Evolutionary conservation across 2,113 vertebrate genomes (phyloP).

Genomic region (Sisor rabdophorus): DNA sequence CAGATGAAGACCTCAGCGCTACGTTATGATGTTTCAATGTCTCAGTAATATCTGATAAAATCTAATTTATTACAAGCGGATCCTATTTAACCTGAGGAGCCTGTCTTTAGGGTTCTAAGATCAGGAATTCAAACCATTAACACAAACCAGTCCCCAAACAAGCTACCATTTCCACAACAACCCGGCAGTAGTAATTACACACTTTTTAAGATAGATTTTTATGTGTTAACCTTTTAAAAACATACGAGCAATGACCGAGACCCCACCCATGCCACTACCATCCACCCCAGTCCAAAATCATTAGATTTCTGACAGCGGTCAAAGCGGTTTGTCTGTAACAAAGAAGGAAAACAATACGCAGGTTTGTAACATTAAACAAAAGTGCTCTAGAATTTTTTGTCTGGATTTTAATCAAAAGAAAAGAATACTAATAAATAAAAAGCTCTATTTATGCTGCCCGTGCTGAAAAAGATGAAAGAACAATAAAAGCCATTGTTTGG

Average conservation of each 20-base stretch:
- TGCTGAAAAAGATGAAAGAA: slow-evolving; percentile 40
- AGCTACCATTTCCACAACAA: too few species aligned
- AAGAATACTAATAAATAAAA: slow-evolving; percentile 55
- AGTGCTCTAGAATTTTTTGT: slow-evolving; percentile 52
- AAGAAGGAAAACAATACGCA: background rate
- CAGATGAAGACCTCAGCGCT: background rate
- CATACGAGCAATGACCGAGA: background rate
- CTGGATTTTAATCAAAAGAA: slow-evolving; percentile 22
- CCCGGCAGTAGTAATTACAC: background rate
- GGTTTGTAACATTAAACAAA: slow-evolving; percentile 34
- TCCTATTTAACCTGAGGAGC: background rate
- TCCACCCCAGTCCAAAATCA: background rate
- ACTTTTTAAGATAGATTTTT: background rate
- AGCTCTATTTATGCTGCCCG: too few species aligned
- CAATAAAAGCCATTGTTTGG: slow-evolving; percentile 28
- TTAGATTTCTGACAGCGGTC: background rate
- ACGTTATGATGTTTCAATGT: background rate
- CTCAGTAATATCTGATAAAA: background rate
- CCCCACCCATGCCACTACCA: background rate
- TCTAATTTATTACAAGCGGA: background rate
- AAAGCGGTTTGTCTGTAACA: too few species aligned
- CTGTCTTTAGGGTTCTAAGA: background rate
- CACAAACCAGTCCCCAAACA: too few species aligned
- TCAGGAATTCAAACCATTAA: slow-evolving; percentile 10
- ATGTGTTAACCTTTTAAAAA: background rate